Evolutionary conservation across 2,888 invertebrate species (phyloP), one percentile per base, ranked within the genome.

Genomic region (Helleia helle): DNA sequence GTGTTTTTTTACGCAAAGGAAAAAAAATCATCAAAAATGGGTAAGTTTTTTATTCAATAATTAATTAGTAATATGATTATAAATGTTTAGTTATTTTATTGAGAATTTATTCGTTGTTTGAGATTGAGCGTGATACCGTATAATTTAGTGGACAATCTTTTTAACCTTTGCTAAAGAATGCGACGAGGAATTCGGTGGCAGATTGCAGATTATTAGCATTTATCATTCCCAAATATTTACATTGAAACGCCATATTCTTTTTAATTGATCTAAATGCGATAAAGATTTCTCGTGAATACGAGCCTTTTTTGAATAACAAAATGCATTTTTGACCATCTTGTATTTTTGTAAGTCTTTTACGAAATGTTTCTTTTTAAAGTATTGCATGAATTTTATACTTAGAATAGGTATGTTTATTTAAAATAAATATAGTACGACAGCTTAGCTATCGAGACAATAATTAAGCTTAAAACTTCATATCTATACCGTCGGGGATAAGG

Each of bases 121-220:
- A 30, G 25, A 44, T 43, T 25, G 39, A 43, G 47, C 46, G 36
- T 41, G 40, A 43, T 48, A 40, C 43, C 42, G 48, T 53, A 57
- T 71, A 67, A 71, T 73, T 73, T 71, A 71, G 59, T 62, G 59
- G 50, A 50, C 54, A 54, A 55, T 53, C 44, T 45, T 53, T 22
- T 64, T 71, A 75, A 68, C 72, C 70, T 73, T 73, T 60, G 54
- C 51, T 44, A 44, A 51, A 56, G 59, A 60, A 59, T 62, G 63
- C 49, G 50, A 41, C 44, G 58, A 57, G 67, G 79, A 74, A 80
- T 76, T 52, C 81, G 49, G 83, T 83, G 83, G 83, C 83, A 77
- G 81, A 81, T 83, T 71, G 52, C 56, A 74, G 81, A 81, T 81
- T 72, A 71, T 47, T 55, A 44, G 45, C 62, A 74, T 79, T 68